Evolutionary conservation across 2,113 vertebrate species (phyloP), one percentile per base, ranked within the genome.

Genomic region (Heterotis niloticus): DNA sequence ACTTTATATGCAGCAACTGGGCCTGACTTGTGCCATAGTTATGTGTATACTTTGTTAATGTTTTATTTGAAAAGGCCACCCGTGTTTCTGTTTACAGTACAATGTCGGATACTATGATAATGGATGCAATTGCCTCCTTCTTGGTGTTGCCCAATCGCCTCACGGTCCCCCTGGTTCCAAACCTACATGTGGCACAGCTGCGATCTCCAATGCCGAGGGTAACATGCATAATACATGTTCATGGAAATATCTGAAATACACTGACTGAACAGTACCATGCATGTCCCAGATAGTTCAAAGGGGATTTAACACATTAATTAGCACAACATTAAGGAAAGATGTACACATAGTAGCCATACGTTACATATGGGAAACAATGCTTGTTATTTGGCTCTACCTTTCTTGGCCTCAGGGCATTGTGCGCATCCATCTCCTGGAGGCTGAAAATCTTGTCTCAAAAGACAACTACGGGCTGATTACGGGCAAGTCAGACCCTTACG

Each of bases 121-220:
- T 98, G 96, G 96, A 98, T 60, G 90, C 95, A 83, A 97, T 98
- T 20, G 93, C 96, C 59, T 93, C 95, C 28, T 95, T 94, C 86
- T 90, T 98, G 65, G 96, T 98, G 56, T 83, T 98, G 68, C 96
- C 96, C 80, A 98, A 98, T 84, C 95, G 96, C 5, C 90, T 98
- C 0, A 89, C 96, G 56, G 91, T 98, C 28, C 96, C 96, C 0
- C 88, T 97, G 24, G 90, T 97, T 78, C 88, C 91, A 26, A 87
- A 95, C 77, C 91, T 98, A 75, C 95, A 89, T 0, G 89, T 95
- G 64, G 94, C 95, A 14, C 92, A 96, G 66, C 87, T 98, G 0
- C 95, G 96, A 66, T 95, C 89, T 54, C 96, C 96, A 60, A 83
- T 98, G 79, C 96, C 96, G 60, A 90, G 96, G 94, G 96, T 98